These are phyloP conservation scores for Lota lota DNA, from an alignment of 2,113 vertebrate genomes.

Conservation along the genomic window DNA sequence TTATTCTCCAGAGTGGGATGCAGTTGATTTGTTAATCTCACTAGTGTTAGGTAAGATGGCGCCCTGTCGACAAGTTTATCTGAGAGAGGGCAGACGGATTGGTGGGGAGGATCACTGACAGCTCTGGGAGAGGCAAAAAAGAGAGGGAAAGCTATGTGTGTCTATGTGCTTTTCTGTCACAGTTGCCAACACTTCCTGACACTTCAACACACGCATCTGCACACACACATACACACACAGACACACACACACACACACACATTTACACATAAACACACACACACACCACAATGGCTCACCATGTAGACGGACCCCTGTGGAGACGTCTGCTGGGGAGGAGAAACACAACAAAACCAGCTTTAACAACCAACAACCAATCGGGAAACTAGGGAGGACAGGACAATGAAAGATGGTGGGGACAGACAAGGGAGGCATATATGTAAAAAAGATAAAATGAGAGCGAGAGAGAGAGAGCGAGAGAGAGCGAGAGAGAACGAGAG, in stretches of 20 bases:
- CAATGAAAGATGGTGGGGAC: conserved; percentile 6
- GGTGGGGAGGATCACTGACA: conserved; percentile 42
- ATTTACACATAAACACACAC: background rate
- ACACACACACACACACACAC: conserved; percentile 13
- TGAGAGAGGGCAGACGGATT: conserved; percentile 42
- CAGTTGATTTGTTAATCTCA: conserved; percentile 67
- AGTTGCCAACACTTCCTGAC: conserved; percentile 4
- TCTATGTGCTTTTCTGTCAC: conserved; percentile 20
- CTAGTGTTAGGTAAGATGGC: conserved; percentile 59
- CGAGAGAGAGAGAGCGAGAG: background rate
- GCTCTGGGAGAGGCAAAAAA: conserved; percentile 25
- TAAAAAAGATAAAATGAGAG: no score
- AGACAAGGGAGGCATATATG: no score
- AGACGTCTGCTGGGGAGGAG: conserved; percentile 55
- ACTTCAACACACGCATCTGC: conserved; percentile 3
- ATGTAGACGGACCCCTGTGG: conserved; percentile 72
- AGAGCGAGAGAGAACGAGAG: background rate
- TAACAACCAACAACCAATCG: conserved; percentile 57
- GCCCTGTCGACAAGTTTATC: conserved; percentile 35
- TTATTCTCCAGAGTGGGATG: conserved; percentile 44
- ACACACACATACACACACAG: conserved; percentile 7
- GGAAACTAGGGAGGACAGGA: conserved; percentile 11
- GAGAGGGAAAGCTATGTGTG: background rate
- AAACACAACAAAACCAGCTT: conserved; percentile 43
- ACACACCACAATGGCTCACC: conserved; percentile 65